These are phyloP conservation scores for Heliconius melpomene DNA, from an alignment of 1,140 invertebrate genomes.

Conservation along the genomic window DNA sequence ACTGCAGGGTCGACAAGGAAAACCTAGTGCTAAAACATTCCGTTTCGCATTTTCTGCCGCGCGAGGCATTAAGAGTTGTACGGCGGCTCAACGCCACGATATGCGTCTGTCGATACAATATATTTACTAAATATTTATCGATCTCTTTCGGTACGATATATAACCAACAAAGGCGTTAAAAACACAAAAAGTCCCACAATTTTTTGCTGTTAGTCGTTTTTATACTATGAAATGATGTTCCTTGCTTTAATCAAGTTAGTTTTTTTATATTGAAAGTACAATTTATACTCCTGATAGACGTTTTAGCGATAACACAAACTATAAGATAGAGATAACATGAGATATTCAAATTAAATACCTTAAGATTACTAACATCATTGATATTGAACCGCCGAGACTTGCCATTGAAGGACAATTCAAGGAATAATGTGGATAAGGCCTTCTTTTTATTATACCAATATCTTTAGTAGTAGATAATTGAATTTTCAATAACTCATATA, in stretches of 20 bases:
- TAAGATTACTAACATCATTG: slow-evolving; percentile 77
- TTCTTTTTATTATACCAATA: background rate
- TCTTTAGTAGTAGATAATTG: no score
- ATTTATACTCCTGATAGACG: slow-evolving; percentile 60
- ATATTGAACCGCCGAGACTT: slow-evolving; percentile 60
- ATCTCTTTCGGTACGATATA: no score
- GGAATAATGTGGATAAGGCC: slow-evolving; percentile 50
- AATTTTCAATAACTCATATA: no score
- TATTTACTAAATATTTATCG: no score
- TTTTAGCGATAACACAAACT: slow-evolving; percentile 74
- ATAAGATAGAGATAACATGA: slow-evolving; percentile 69
- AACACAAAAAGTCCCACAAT: background rate
- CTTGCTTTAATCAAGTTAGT: background rate
- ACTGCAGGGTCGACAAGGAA: no score
- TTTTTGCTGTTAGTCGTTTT: background rate
- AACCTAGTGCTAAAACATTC: no score
- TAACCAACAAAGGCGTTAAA: no score
- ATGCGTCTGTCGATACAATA: no score
- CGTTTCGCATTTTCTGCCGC: no score
- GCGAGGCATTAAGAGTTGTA: no score
- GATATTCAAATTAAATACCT: slow-evolving; percentile 81
- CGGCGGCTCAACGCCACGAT: no score
- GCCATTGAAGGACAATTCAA: slow-evolving; percentile 56
- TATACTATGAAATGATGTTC: background rate
- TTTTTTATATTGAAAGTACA: slow-evolving; percentile 48